Evolutionary conservation across 2,797 vertebrate species (phyloP).

Genomic region (Ctenopoma kingsleyae): DNA sequence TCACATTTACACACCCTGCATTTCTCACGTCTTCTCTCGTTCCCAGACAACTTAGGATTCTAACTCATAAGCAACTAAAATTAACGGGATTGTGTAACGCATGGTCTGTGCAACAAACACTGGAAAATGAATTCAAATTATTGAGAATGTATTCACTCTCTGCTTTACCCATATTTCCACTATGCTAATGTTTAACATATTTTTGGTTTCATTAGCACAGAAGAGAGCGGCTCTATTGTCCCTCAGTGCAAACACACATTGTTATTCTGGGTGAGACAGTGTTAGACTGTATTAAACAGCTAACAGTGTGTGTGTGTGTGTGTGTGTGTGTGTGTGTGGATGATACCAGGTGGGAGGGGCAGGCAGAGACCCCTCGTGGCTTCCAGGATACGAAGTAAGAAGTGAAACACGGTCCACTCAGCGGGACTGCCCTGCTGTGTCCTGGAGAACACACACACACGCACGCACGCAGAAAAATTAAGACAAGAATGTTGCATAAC

Average conservation of each 20-base stretch:
- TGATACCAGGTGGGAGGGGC: slow-evolving; percentile 93
- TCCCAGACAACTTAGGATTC: slow-evolving; percentile 17
- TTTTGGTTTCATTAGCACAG: slow-evolving; percentile 56
- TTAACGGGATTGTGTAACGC: background rate
- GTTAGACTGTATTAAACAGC: slow-evolving; percentile 38
- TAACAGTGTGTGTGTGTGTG: slow-evolving; percentile 21
- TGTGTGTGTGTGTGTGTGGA: slow-evolving; percentile 25
- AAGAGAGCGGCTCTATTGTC: slow-evolving; percentile 2
- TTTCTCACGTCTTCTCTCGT: background rate
- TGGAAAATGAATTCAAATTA: slow-evolving; percentile 48
- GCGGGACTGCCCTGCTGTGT: slow-evolving; percentile 81
- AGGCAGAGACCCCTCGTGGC: slow-evolving; percentile 89
- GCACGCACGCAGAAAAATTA: slow-evolving; percentile 8
- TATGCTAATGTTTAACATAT: slow-evolving; percentile 58
- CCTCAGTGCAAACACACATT: slow-evolving; percentile 35
- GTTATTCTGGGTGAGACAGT: slow-evolving; percentile 27
- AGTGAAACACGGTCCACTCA: slow-evolving; percentile 89
- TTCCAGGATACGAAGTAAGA: slow-evolving; percentile 93
- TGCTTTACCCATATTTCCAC: slow-evolving; percentile 39
- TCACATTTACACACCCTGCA: background rate
- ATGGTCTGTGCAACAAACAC: background rate
- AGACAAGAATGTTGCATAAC: slow-evolving; percentile 59
- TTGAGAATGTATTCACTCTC: slow-evolving; percentile 52
- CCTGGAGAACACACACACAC: slow-evolving; percentile 66
- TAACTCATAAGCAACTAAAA: slow-evolving; percentile 7